Conservation (phyloP, 2,797 vertebrate genomes). For the Lepus townsendii region DNA sequence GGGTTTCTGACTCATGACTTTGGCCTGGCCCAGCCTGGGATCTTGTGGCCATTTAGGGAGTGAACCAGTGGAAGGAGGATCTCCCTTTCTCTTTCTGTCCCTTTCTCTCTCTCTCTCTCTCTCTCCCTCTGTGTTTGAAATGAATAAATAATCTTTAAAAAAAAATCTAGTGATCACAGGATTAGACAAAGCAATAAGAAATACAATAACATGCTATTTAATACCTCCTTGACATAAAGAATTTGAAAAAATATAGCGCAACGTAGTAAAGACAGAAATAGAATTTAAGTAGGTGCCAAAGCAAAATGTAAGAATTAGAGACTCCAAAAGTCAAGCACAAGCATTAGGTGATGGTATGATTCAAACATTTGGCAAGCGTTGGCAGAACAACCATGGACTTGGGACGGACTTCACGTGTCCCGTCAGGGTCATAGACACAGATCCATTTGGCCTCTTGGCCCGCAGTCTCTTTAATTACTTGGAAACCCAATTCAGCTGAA, state of each 20-base stretch:
- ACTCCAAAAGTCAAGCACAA: slow-evolving; percentile 32
- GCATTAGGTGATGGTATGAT: background rate
- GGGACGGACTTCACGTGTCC: background rate
- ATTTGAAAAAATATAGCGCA: background rate
- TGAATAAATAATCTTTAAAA: too few relatives aligned
- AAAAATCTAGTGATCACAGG: background rate
- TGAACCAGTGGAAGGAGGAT: too few relatives aligned
- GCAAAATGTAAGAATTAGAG: background rate
- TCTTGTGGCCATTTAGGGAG: too few relatives aligned
- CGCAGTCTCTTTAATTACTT: slow-evolving; percentile 18
- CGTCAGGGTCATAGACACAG: background rate
- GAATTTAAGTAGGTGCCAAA: slow-evolving; percentile 41
- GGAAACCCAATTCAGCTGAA: slow-evolving; percentile 1
- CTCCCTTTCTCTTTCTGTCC: too few relatives aligned
- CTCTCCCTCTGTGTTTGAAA: too few relatives aligned
- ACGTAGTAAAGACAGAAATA: slow-evolving; percentile 18
- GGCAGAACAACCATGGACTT: slow-evolving; percentile 21
- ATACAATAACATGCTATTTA: slow-evolving; percentile 3
- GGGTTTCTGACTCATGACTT: too few relatives aligned
- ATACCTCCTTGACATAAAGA: slow-evolving; percentile 32
- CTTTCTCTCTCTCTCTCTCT: too few relatives aligned
- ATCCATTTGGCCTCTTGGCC: background rate
- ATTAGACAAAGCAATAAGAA: slow-evolving; percentile 1
- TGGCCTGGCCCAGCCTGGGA: too few relatives aligned
- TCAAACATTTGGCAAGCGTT: background rate